phyloP scores from a whole-genome alignment of 2,797 vertebrate genomes.

The Alauda arvensis region DNA sequence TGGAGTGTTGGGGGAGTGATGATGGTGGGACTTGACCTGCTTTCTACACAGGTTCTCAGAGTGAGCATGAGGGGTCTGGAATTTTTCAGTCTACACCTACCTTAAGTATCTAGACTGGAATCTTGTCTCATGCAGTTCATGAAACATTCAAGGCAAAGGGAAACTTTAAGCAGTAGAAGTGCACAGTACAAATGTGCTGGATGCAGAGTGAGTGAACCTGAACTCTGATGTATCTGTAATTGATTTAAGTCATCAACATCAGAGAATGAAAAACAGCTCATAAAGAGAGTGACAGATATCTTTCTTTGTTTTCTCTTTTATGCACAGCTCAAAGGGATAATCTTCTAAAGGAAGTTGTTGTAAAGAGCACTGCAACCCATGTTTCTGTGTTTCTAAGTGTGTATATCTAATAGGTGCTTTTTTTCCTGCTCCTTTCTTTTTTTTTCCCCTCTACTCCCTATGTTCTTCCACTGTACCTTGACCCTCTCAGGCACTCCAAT shows the following conservation, averaged over 20 bases:
- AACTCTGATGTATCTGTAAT: not conserved
- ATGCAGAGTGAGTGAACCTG: not conserved
- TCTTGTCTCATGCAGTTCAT: not conserved
- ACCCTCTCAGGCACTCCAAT: not conserved
- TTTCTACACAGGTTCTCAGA: not conserved
- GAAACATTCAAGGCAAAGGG: not conserved
- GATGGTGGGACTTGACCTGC: not conserved
- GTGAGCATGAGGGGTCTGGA: not conserved
- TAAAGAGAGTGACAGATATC: not conserved
- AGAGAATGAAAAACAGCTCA: not conserved
- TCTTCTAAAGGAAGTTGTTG: not conserved
- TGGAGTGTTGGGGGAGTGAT: rapidly evolving
- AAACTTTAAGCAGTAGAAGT: not conserved
- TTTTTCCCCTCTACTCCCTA: not conserved
- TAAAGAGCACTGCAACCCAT: not conserved
- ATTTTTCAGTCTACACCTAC: not conserved
- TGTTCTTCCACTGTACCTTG: not conserved
- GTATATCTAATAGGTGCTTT: not conserved
- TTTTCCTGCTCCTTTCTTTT: not conserved
- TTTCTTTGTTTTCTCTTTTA: not conserved
- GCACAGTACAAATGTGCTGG: not conserved
- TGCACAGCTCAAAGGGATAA: not conserved
- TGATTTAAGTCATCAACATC: not conserved
- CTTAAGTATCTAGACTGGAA: not conserved
- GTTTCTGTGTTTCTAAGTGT: not conserved